Percentiles rank a stretch among this genome's conserved stretches.
phyloP scores from a whole-genome alignment of 2,797 vertebrate genomes.

The Pterois miles region DNA sequence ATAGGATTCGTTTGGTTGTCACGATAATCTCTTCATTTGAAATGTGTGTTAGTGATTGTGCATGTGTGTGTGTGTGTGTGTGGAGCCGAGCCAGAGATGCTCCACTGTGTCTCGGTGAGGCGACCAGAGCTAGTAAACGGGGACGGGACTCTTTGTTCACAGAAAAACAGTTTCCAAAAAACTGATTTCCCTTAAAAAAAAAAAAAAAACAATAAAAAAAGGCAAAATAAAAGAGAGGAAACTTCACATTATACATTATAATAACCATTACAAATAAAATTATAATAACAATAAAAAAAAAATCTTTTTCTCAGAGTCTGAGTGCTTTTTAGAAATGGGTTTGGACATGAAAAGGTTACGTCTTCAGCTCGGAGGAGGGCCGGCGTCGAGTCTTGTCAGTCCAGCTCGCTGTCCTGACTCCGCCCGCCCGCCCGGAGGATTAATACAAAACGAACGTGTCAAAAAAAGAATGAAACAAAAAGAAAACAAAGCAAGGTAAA shows the following conservation, averaged over 20 bases:
- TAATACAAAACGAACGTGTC: slow-evolving; percentile 83
- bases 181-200: slow-evolving; percentile 66
- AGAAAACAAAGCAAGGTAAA: slow-evolving; percentile 80
- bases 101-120: slow-evolving; percentile 72
- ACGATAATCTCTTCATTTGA: slow-evolving; percentile 70
- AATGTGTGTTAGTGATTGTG: slow-evolving; percentile 36
- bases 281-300: slow-evolving; percentile 72
- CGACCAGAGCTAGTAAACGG: slow-evolving; percentile 82
- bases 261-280: slow-evolving; percentile 91
- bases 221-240: slow-evolving; percentile 76
- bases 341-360: slow-evolving; percentile 85
- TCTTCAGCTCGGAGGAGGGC: slow-evolving; percentile 79
- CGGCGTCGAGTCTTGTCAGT: slow-evolving; percentile 71
- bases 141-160: slow-evolving; percentile 86
- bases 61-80: slow-evolving; percentile 22
- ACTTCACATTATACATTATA: slow-evolving; percentile 96
- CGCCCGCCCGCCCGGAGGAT: slow-evolving; percentile 75
- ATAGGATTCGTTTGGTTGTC: slow-evolving; percentile 75
- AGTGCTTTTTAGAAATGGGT: slow-evolving; percentile 94
- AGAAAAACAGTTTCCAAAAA: slow-evolving; percentile 85
- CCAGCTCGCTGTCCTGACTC: slow-evolving; percentile 85
- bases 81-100: slow-evolving; percentile 64
- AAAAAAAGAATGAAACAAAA: slow-evolving; percentile 57
- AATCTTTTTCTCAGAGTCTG: slow-evolving; percentile 89
- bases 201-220: slow-evolving; percentile 24